These are phyloP conservation scores for Apostichopus leukothele DNA, from an alignment of 53 echinoderm and acorn worm species.

Conservation along the genomic window DNA sequence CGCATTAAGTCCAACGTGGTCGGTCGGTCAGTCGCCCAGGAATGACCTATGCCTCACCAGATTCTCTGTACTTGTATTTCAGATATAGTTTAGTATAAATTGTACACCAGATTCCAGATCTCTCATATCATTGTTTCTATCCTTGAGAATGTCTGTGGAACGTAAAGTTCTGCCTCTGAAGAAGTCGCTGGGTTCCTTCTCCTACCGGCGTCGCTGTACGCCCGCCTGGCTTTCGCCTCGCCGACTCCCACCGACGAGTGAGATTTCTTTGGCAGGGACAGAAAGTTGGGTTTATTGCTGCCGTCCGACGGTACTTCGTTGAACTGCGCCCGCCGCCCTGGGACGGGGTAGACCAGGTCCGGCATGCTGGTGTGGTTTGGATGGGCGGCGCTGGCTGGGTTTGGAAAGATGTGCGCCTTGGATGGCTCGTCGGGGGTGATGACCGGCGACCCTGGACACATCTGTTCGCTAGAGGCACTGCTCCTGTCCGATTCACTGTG, in stretches of 20 bases:
- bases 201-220: neutral
- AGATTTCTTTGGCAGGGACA: slow-evolving; percentile 35
- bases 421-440: slow-evolving; percentile 49
- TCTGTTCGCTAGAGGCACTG: slow-evolving; percentile 54
- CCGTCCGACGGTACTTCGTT: slow-evolving; percentile 15
- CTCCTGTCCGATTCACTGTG: slow-evolving; percentile 44
- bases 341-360: slow-evolving; percentile 47
- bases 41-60: too few relatives aligned
- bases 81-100: neutral
- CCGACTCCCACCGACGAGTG: slow-evolving; percentile 25
- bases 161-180: slow-evolving; percentile 30
- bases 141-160: slow-evolving; percentile 32
- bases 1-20: too few relatives aligned
- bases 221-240: slow-evolving; percentile 4
- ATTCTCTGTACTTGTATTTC: slow-evolving; percentile 24
- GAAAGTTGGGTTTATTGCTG: slow-evolving; percentile 1
- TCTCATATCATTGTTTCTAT: slow-evolving; percentile 35
- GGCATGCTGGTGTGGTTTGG: slow-evolving; percentile 61
- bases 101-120: neutral
- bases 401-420: slow-evolving; percentile 58
- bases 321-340: slow-evolving; percentile 24
- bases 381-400: slow-evolving; percentile 4
- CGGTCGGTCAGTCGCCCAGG: too few relatives aligned
- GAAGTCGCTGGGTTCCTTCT: neutral
- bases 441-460: slow-evolving; percentile 54